Conservation (phyloP, 2,888 invertebrate genomes). For the Mythimna ferrago region DNA sequence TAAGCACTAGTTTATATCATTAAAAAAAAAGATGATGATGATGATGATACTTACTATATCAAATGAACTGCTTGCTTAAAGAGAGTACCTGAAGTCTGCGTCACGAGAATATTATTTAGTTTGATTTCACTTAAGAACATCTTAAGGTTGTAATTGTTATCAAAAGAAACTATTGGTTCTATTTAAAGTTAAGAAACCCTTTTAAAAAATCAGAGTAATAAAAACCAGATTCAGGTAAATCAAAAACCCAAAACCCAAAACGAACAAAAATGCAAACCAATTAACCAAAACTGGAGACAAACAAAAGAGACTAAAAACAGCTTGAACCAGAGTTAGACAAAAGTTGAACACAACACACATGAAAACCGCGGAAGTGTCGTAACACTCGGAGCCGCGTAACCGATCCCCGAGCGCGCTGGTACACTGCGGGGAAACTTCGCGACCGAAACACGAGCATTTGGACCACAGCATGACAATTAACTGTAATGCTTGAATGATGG, state of each 20-base stretch:
- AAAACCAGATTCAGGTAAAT: background rate
- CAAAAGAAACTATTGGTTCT: background rate
- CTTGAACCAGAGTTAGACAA: conserved; percentile 38
- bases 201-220: background rate
- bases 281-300: conserved; percentile 25
- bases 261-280: conserved; percentile 10
- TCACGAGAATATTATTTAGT: no score
- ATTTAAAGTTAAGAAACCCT: background rate
- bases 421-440: conserved; percentile 63
- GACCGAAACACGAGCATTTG: conserved; percentile 46
- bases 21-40: no score
- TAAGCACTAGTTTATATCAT: no score
- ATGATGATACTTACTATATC: background rate
- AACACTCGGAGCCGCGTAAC: conserved; percentile 50
- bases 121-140: no score
- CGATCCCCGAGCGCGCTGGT: conserved; percentile 47
- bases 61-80: background rate
- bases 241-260: background rate
- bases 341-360: conserved; percentile 52
- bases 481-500: conserved; percentile 23
- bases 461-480: conserved; percentile 58
- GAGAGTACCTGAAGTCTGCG: background rate
- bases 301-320: conserved; percentile 34
- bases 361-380: conserved; percentile 60
- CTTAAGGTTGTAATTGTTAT: no score